phyloP scores from a whole-genome alignment of 2,113 vertebrate species.

The Cricetomys ansorgei region DNA sequence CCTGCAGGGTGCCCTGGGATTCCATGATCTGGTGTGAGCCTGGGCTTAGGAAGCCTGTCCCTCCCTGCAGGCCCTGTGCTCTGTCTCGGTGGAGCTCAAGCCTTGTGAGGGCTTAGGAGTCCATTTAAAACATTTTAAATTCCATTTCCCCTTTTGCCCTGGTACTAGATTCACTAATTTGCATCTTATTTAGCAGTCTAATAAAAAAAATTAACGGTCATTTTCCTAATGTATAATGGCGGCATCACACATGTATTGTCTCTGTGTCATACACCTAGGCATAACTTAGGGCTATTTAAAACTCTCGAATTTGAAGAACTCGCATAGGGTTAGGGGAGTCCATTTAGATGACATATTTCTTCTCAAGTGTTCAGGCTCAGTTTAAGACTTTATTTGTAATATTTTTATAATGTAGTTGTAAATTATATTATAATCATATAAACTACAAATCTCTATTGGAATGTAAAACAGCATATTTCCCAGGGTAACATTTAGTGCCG shows the following conservation, averaged over 20 bases:
- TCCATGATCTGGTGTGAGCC: background rate
- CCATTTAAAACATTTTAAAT: constrained; percentile 76
- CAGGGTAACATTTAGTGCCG: constrained; percentile 93
- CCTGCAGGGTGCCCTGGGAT: background rate
- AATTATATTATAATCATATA: too few species aligned
- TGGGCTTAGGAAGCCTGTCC: background rate
- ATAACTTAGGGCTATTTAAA: constrained; percentile 80
- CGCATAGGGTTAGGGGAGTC: background rate
- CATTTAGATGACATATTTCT: background rate
- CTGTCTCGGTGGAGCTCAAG: background rate
- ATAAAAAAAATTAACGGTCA: background rate
- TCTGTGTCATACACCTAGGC: background rate
- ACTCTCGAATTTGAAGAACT: constrained; percentile 79
- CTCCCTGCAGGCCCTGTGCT: background rate
- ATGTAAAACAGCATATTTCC: constrained; percentile 92
- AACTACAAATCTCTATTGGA: constrained; percentile 91
- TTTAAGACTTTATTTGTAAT: too few species aligned
- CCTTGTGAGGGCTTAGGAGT: constrained; percentile 74
- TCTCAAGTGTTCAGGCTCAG: background rate
- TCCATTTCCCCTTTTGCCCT: background rate
- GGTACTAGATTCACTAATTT: background rate
- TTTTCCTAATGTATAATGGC: background rate
- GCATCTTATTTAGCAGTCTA: background rate
- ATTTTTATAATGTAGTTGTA: too few species aligned
- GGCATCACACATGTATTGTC: background rate